Percentiles rank a stretch among this genome's conserved stretches.
Conservation (phyloP, 2,113 vertebrate species). For the Tautogolabrus adspersus region DNA sequence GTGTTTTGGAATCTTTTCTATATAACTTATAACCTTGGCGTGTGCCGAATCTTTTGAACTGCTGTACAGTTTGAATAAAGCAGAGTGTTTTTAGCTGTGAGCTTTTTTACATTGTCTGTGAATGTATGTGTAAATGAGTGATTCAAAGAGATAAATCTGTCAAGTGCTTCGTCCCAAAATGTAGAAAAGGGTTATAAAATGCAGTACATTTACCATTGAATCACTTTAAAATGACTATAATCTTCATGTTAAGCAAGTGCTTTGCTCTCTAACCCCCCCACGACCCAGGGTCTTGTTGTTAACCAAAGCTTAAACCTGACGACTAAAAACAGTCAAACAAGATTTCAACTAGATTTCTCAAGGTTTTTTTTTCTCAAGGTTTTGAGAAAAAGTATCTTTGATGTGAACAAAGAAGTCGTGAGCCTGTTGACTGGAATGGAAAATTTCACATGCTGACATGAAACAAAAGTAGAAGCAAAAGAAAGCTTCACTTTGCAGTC, state of each 20-base stretch:
- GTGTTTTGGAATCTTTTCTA: constrained; percentile 18
- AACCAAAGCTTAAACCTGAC: no score
- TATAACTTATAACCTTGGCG: constrained; percentile 12
- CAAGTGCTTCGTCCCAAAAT: background rate
- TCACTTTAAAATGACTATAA: background rate
- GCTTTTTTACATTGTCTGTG: background rate
- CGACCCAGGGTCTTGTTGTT: no score
- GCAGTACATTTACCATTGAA: background rate
- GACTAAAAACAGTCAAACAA: no score
- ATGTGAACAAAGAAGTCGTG: no score
- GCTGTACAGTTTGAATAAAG: background rate
- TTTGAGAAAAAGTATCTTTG: no score
- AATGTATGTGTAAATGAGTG: background rate
- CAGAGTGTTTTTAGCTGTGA: background rate
- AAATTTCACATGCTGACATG: no score
- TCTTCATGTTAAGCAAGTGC: background rate
- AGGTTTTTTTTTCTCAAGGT: no score
- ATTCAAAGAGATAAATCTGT: background rate
- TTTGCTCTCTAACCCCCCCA: background rate
- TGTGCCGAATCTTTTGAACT: background rate
- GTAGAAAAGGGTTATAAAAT: background rate
- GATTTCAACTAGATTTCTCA: no score
- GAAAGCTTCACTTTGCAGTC: no score
- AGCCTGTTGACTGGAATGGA: no score
- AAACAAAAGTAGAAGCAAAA: no score